Evolutionary conservation across 2,888 invertebrate genomes (phyloP), one percentile per base, ranked within the genome.

Genomic region (Hecatera dysodea): DNA sequence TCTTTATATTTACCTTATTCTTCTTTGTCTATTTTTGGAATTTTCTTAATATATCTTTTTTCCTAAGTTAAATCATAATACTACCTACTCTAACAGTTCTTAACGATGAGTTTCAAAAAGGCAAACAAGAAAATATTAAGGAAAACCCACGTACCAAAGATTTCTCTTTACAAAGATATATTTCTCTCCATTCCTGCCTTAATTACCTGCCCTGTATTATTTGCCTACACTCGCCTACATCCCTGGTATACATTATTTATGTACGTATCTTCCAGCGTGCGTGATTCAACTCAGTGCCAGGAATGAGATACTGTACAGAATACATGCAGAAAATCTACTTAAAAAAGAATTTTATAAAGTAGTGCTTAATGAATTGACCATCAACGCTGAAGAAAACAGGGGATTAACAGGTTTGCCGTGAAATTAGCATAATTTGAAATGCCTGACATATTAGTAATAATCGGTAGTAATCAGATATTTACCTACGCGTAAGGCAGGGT

Each of bases 121-220:
- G 44, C 19, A 71, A 53, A 63, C 46, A 48, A 22, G 48, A 48
- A 72, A 44, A 57, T 61, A 56, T 61, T 56, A 67, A 53, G 24
- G 44, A 53, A 56, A 50, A 11, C 5, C 8, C 33, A 8, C 33
- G 19, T 59, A 44, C 33, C 12, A 9, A 15, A 56, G 55, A 61
- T 65, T 77, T 46, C 24, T 27, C 15, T 27, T 9, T 11, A 36
- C 19, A 11, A 66, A 33, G 22, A 56, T 52, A 63, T 56, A 64
- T 64, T 60, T 56, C 61, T 44, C 64, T 7, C 7, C 48, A 11
- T 22, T 60, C 48, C n/a, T 56, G 39, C 59, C 36, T 64, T 78
- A 79, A 78, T 78, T 75, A 75, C 79, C 62, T 46, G 12, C 22
- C 17, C 44, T 75, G 53, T 57, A 74, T 67, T 64, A 78, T 74